These are phyloP conservation scores for Eptatretus atami DNA, from an alignment of 2,797 vertebrate species.

Conservation along the genomic window DNA sequence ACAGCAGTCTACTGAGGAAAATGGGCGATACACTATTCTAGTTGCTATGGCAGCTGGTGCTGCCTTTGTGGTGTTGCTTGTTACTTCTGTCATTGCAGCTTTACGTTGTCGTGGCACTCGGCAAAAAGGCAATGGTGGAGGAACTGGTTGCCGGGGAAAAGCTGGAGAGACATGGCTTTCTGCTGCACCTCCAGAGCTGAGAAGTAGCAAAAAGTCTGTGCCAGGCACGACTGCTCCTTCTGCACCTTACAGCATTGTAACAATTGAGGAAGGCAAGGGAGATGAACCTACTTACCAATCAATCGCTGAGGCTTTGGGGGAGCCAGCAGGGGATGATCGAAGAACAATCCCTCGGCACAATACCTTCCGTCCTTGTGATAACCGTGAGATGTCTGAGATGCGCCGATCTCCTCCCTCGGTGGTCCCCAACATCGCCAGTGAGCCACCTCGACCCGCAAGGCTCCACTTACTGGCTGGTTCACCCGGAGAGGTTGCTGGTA, in stretches of 20 bases:
- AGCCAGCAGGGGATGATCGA: not conserved
- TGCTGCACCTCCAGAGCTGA: not conserved
- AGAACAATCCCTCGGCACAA: not conserved
- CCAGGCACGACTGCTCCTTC: not conserved
- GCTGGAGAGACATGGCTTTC: not conserved
- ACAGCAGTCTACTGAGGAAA: not conserved
- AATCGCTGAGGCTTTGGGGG: not conserved
- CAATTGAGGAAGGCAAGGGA: not conserved
- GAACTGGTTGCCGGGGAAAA: not conserved
- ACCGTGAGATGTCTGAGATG: not conserved
- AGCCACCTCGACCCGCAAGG: no score
- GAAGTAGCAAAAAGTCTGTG: no score
- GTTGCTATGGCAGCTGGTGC: not conserved
- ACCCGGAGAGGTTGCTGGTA: no score
- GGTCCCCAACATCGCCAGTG: no score
- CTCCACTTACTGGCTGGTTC: no score
- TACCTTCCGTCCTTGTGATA: not conserved
- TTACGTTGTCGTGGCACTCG: not conserved
- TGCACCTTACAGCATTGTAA: not conserved
- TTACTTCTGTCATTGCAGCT: not conserved
- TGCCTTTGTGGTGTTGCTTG: not conserved
- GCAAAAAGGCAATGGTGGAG: not conserved
- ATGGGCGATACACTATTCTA: not conserved
- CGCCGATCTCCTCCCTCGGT: no score
- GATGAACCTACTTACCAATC: not conserved